These are phyloP conservation scores for Callyntrura sp. DNA, from an alignment of 2,888 invertebrate genomes.

Conservation along the genomic window DNA sequence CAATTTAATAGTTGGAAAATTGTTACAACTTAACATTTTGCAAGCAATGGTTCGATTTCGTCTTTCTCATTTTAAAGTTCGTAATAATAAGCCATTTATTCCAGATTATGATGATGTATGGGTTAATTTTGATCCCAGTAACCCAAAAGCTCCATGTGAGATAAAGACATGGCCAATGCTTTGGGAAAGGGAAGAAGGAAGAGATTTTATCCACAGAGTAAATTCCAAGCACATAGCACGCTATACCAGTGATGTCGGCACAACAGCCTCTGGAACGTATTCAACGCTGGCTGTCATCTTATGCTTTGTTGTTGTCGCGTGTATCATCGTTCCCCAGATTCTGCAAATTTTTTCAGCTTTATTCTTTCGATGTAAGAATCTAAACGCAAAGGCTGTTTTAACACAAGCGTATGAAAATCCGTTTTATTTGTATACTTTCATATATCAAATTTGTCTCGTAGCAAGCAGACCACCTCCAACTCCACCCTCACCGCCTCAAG, in stretches of 20 bases:
- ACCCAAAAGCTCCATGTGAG: not conserved
- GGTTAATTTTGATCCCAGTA: slow-evolving; percentile 17
- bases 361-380: slow-evolving; percentile 39
- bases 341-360: slow-evolving; percentile 51
- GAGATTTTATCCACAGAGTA: slow-evolving; percentile 52
- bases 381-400: too few species aligned
- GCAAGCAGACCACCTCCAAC: slow-evolving; percentile 50
- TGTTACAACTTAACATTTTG: too few species aligned
- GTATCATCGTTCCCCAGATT: slow-evolving; percentile 57
- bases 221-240: slow-evolving; percentile 53
- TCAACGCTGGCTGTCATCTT: slow-evolving; percentile 43
- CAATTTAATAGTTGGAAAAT: too few species aligned
- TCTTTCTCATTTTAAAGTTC: slow-evolving; percentile 1
- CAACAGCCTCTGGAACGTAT: not conserved
- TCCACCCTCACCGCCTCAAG: slow-evolving; percentile 54
- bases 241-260: not conserved
- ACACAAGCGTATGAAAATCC: too few species aligned
- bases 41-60: slow-evolving; percentile 60
- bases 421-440: not conserved
- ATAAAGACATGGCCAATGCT: not conserved
- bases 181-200: slow-evolving; percentile 46
- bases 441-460: not conserved
- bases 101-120: slow-evolving; percentile 50
- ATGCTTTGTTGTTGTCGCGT: slow-evolving; percentile 55
- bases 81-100: not conserved